These are phyloP conservation scores for Melinaea menophilus DNA, from an alignment of 2,888 invertebrate genomes.

Conservation along the genomic window DNA sequence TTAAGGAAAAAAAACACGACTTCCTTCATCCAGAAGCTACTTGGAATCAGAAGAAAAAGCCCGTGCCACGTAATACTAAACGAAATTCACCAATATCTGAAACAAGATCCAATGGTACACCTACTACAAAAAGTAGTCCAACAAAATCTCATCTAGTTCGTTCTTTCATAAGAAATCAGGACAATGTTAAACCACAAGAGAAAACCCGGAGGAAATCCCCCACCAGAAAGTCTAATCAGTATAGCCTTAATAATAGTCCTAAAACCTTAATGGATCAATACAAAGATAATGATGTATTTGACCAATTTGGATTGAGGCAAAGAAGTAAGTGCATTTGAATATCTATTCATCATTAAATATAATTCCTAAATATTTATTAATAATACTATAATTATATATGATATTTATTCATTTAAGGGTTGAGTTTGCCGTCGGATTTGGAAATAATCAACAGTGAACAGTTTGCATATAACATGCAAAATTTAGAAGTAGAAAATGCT, in stretches of 20 bases:
- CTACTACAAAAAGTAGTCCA: slow-evolving; percentile 23
- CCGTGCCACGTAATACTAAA: slow-evolving; percentile 39
- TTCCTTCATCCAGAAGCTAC: slow-evolving; percentile 38
- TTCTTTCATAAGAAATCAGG: slow-evolving; percentile 38
- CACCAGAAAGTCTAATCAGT: slow-evolving; percentile 39
- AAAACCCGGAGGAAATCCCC: slow-evolving; percentile 35
- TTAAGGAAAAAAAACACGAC: slow-evolving; percentile 47
- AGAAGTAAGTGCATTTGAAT: slow-evolving; percentile 50
- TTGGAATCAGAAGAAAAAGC: slow-evolving; percentile 44
- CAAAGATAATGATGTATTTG: slow-evolving; percentile 36
- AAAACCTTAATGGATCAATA: slow-evolving; percentile 51
- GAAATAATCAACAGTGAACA: slow-evolving; percentile 44
- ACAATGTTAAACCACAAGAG: slow-evolving; percentile 31
- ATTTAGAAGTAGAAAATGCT: slow-evolving; percentile 66
- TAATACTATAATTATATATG: background rate
- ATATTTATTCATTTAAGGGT: slow-evolving; percentile 44
- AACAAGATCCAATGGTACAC: slow-evolving; percentile 37
- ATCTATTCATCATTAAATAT: background rate
- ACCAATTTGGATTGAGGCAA: slow-evolving; percentile 45
- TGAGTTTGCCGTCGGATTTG: slow-evolving; percentile 55
- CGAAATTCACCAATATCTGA: slow-evolving; percentile 44
- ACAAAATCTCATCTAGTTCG: slow-evolving; percentile 32
- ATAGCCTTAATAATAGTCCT: slow-evolving; percentile 49
- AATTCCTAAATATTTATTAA: background rate
- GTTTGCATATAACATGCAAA: slow-evolving; percentile 54